phyloP scores from a whole-genome alignment of 2,113 vertebrate species.

The Helogale parvula region DNA sequence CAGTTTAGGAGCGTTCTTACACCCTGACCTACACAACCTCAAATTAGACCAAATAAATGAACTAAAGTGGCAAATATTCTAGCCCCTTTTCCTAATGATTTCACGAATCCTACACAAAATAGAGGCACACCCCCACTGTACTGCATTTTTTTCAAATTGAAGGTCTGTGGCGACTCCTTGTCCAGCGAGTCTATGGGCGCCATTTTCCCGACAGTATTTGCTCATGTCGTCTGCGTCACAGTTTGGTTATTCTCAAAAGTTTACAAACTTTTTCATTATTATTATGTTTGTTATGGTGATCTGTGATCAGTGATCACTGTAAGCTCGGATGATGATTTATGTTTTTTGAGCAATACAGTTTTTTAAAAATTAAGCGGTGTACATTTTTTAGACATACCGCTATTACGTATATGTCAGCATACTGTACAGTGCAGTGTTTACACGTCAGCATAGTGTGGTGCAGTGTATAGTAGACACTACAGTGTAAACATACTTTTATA shows the following conservation, averaged over 20 bases:
- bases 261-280: background rate
- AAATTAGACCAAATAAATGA: background rate
- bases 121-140: background rate
- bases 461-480: too few relatives aligned
- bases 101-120: background rate
- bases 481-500: background rate
- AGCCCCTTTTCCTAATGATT: background rate
- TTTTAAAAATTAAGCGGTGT: background rate
- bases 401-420: background rate
- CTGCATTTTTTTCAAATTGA: background rate
- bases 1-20: background rate
- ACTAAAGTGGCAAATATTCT: background rate
- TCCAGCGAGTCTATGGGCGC: rapidly evolving
- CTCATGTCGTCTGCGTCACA: background rate
- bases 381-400: background rate
- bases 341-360: background rate
- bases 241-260: background rate
- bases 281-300: background rate
- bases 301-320: background rate
- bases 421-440: too few relatives aligned
- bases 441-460: too few relatives aligned
- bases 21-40: background rate
- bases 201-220: background rate
- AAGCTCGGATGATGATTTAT: background rate
- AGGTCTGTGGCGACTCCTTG: background rate